These are phyloP conservation scores for Oryzias melastigma DNA, from an alignment of 2,113 vertebrate genomes.

Conservation along the genomic window DNA sequence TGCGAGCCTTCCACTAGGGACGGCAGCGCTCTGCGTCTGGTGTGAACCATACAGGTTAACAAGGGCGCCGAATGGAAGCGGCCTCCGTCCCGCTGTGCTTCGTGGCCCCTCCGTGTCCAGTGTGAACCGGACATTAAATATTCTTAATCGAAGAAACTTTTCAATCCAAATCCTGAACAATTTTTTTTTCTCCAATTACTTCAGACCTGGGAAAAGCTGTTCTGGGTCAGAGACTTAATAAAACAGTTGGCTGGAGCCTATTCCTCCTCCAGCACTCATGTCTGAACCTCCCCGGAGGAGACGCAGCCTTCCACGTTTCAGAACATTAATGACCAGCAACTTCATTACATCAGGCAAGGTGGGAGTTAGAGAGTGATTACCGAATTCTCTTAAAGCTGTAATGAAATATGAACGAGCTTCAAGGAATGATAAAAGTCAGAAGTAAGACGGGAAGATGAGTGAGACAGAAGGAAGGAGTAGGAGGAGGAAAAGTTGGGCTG, in stretches of 20 bases:
- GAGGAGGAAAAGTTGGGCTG: constrained; percentile 22
- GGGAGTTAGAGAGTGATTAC: constrained; percentile 9
- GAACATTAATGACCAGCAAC: constrained; percentile 38
- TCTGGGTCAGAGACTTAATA: too few species aligned
- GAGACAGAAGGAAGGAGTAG: constrained; percentile 31
- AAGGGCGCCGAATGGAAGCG: too few species aligned
- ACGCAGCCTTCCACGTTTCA: constrained; percentile 22
- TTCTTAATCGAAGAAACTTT: too few species aligned
- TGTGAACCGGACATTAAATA: too few species aligned
- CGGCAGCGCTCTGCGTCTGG: too few species aligned
- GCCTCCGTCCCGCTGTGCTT: too few species aligned
- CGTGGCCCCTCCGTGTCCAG: too few species aligned
- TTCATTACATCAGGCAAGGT: constrained; percentile 25
- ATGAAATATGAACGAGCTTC: constrained; percentile 5
- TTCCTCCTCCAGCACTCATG: constrained; percentile 16
- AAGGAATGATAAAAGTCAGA: constrained; percentile 18
- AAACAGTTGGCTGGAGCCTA: background rate
- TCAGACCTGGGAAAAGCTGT: too few species aligned
- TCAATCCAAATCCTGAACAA: constrained; percentile 22
- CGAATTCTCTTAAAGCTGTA: constrained; percentile 15
- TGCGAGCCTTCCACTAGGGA: too few species aligned
- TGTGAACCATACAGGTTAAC: too few species aligned
- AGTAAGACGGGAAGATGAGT: constrained; percentile 34
- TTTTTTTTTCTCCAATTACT: too few species aligned
- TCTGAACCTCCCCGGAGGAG: constrained; percentile 28